phyloP scores from a whole-genome alignment of 2,888 invertebrate genomes.

The Adineta ricciae region DNA sequence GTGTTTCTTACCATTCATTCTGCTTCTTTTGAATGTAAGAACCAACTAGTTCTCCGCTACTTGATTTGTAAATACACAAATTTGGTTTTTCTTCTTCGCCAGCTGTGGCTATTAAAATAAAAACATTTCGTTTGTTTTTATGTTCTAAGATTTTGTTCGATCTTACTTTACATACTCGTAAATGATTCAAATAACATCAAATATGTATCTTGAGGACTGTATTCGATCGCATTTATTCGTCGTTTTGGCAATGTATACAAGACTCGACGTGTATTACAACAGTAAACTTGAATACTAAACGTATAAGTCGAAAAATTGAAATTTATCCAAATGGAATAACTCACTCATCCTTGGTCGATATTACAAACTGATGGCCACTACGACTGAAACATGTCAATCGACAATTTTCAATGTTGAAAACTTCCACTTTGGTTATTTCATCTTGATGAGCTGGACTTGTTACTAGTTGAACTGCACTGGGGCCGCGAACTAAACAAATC shows the following conservation, averaged over 20 bases:
- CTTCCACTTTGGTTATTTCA: not conserved
- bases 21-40: constrained; percentile 30
- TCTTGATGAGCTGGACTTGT: not conserved
- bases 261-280: not conserved
- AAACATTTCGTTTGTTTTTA: not conserved
- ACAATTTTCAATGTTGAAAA: not conserved
- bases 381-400: constrained; percentile 21
- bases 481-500: not conserved
- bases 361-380: constrained; percentile 9
- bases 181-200: constrained; percentile 11
- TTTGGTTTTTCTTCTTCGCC: constrained; percentile 26
- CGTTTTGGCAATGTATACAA: not conserved
- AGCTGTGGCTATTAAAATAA: not conserved
- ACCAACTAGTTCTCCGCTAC: constrained; percentile 4
- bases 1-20: constrained; percentile 10
- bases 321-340: not conserved
- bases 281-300: constrained; percentile 8
- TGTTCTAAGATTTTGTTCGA: not conserved
- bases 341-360: not conserved
- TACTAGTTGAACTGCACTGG: not conserved
- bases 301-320: not conserved
- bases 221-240: not conserved
- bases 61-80: constrained; percentile 24
- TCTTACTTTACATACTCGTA: constrained; percentile 21
- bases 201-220: constrained; percentile 14